Evolutionary conservation across 2,797 vertebrate genomes (phyloP).

Genomic region (Streptopelia turtur): DNA sequence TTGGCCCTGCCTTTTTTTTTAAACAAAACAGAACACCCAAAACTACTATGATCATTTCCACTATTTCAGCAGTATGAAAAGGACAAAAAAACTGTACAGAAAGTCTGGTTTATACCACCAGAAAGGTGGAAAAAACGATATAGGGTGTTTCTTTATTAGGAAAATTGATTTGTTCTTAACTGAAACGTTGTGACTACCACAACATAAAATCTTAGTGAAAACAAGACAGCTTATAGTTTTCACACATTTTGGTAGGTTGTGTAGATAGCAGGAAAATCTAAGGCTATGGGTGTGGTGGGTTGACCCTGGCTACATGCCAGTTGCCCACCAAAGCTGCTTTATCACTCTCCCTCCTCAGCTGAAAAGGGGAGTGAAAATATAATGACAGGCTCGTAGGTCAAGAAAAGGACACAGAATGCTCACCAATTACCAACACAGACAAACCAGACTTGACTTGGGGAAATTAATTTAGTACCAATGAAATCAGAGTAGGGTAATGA

Average conservation of each 20-base stretch:
- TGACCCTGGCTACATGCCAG: not conserved
- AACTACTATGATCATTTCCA: not conserved
- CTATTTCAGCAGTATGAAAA: not conserved
- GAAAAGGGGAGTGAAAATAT: not conserved
- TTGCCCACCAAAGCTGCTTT: too few species aligned
- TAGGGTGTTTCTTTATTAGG: accelerated
- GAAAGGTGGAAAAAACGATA: not conserved
- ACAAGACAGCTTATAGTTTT: not conserved
- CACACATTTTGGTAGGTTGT: not conserved
- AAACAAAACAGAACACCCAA: accelerated
- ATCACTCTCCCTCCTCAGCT: not conserved
- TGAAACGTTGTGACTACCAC: not conserved
- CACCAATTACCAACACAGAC: too few species aligned
- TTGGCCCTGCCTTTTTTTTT: too few species aligned
- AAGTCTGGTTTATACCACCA: not conserved
- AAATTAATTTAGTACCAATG: too few species aligned
- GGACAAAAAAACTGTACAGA: not conserved
- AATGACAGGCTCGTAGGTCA: too few species aligned
- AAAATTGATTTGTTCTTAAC: not conserved
- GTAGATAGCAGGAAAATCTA: not conserved
- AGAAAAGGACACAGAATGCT: too few species aligned
- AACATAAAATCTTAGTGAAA: not conserved
- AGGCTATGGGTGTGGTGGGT: not conserved
- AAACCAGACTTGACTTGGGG: too few species aligned
- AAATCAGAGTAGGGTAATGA: too few species aligned